Conservation (phyloP, 2,888 invertebrate species). For the Melanchra persicariae region DNA sequence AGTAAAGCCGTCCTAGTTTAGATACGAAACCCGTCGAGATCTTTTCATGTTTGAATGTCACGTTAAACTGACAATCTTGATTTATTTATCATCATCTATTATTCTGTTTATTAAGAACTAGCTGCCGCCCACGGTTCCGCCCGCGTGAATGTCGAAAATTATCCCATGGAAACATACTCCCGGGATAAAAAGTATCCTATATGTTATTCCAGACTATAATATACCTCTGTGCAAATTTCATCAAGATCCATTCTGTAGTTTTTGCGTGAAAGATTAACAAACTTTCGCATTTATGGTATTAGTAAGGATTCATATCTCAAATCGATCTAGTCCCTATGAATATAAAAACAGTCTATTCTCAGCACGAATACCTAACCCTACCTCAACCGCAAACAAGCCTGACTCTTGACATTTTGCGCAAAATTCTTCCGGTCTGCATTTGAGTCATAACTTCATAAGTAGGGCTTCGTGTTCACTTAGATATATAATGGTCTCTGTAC, state of each 20-base stretch:
- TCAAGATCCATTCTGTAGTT: too few relatives aligned
- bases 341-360: too few relatives aligned
- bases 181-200: too few relatives aligned
- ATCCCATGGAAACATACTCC: too few relatives aligned
- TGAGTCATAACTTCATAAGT: conserved; percentile 50
- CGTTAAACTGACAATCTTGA: background rate
- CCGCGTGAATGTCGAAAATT: too few relatives aligned
- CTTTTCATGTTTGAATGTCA: background rate
- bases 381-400: conserved; percentile 28
- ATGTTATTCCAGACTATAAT: too few relatives aligned
- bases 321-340: background rate
- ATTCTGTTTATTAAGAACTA: background rate
- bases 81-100: background rate
- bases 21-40: background rate
- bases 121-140: too few relatives aligned
- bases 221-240: too few relatives aligned
- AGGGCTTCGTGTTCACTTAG: conserved; percentile 36
- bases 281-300: too few relatives aligned
- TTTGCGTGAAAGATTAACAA: too few relatives aligned
- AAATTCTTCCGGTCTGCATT: conserved; percentile 47
- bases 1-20: background rate
- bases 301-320: background rate
- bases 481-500: conserved; percentile 18
- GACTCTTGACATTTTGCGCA: conserved; percentile 52
- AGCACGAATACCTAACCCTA: background rate